These are phyloP conservation scores for Brevimyrus niger DNA, from an alignment of 2,113 vertebrate species.

Conservation along the genomic window DNA sequence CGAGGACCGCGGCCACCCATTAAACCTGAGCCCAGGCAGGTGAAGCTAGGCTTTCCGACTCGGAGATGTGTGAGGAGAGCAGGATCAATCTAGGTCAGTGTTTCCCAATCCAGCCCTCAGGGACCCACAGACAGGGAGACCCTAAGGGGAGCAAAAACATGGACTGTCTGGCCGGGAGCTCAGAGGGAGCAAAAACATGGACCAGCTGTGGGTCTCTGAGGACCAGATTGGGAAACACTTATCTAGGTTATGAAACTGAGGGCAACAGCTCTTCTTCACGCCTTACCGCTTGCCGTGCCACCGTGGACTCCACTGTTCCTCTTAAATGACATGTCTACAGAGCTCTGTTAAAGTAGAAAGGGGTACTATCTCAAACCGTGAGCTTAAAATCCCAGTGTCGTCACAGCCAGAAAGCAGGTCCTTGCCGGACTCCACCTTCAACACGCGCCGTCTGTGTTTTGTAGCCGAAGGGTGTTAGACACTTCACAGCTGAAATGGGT, in stretches of 20 bases:
- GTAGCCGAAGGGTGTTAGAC: neutral
- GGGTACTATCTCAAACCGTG: neutral
- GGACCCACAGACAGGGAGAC: neutral
- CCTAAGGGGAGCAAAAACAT: neutral
- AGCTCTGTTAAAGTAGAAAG: neutral
- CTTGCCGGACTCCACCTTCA: neutral
- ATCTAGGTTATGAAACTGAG: neutral
- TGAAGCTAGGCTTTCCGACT: neutral
- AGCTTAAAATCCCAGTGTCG: neutral
- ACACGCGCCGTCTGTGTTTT: neutral
- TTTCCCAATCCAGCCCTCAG: neutral
- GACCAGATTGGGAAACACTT: neutral
- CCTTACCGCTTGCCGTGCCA: neutral
- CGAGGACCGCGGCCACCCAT: conserved; percentile 56
- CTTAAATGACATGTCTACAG: neutral
- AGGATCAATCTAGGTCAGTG: neutral
- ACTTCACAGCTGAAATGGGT: neutral
- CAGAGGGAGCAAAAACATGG: neutral
- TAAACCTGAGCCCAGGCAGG: conserved; percentile 33
- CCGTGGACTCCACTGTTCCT: neutral
- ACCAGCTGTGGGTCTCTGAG: neutral
- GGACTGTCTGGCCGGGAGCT: neutral
- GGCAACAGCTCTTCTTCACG: neutral
- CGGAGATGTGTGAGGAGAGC: neutral
- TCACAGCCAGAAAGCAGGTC: neutral